Evolutionary conservation across 2,113 vertebrate species (phyloP), one percentile per base, ranked within the genome.

Genomic region (Proteles cristata): DNA sequence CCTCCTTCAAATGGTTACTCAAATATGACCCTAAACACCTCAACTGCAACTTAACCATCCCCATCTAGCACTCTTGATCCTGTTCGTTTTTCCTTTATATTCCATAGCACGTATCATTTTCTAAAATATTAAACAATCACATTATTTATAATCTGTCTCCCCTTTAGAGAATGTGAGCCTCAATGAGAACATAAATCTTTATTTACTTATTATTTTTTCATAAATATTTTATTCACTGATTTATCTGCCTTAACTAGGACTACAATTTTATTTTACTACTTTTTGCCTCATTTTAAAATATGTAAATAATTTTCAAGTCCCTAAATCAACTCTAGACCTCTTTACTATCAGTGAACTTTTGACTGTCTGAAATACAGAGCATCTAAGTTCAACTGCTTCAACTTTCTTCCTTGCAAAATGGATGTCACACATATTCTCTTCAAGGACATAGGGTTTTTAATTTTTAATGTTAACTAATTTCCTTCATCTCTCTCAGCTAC

Each of bases 51-150:
- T 69, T 74, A 33, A 53, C 11, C 9, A 8, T 71, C 58, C 35
- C 48, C 7, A 76, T 3, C 33, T 14, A 26, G n/a, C 21, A 53
- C 33, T 81, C 53, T 11, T 80, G 33, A 69, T 48, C 19, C 5
- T n/a, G 16, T 1, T 45, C 55, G 4, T 31, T 66, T 65, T 87
- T 50, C 10, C 16, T 35, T 61, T 92, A 25, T 87, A 50, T 82
- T 12, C 31, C 58, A 65, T 0, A 83, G 33, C 28, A 65, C 73
- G 39, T 80, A 50, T 11, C 65, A 39, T 73, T 68, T 93, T 85
- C 63, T 92, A 73, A 89, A 88, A 84, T 84, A 88, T 10, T 68
- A 74, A 45, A 77, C 33, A 93, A 83, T n/a, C 77, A 69, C 58
- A 55, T 91, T 80, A 71, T 33, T 50, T 88, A 71, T 39, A n/a